A percentile compares a stretch with the other conserved stretches of the same genome.
phyloP scores from a whole-genome alignment of 2,113 vertebrate species.

The Cichladusa arquata region DNA sequence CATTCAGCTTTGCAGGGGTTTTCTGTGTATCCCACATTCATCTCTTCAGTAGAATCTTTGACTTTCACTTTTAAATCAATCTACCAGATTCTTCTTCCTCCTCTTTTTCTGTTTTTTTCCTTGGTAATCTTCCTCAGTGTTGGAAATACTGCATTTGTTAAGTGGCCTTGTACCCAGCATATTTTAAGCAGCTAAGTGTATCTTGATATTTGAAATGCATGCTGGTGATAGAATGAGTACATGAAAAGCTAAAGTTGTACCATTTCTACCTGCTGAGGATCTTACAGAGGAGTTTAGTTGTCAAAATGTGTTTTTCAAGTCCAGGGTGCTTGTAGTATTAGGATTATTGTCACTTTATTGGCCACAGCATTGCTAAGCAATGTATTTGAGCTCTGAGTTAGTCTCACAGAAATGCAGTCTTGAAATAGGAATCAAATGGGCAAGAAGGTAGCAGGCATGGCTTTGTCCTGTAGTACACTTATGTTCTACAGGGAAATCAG shows the following conservation, averaged over 20 bases:
- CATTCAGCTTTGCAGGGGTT: background rate
- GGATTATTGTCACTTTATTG: background rate
- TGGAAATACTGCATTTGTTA: background rate
- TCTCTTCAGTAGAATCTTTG: background rate
- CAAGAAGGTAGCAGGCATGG: background rate
- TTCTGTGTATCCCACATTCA: background rate
- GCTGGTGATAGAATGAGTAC: background rate
- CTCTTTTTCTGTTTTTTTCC: background rate
- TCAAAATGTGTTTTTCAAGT: background rate
- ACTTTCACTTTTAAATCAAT: background rate
- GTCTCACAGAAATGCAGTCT: background rate
- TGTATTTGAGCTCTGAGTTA: background rate
- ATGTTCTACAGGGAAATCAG: background rate
- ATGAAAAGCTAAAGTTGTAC: background rate
- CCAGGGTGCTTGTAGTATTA: background rate
- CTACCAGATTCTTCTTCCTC: background rate
- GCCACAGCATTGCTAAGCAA: background rate
- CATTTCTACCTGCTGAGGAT: background rate
- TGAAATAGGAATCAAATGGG: background rate
- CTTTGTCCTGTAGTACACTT: background rate
- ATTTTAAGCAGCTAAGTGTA: background rate
- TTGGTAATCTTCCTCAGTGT: background rate
- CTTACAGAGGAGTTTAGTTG: background rate
- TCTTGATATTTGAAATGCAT: background rate
- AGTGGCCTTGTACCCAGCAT: background rate